Evolutionary conservation across 2,797 vertebrate species (phyloP).

Genomic region (Menidia menidia): DNA sequence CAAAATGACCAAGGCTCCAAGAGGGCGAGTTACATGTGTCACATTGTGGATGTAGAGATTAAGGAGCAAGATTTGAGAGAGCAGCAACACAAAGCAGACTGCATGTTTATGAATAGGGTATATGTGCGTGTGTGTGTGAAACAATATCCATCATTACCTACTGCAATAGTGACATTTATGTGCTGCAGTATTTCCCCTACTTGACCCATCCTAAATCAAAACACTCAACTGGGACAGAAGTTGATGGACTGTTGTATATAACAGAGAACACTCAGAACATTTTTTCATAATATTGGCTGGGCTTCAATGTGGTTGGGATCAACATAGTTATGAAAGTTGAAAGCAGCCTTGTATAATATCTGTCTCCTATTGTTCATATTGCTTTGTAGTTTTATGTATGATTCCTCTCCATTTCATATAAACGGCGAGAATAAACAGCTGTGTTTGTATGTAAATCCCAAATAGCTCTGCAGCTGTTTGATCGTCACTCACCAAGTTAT

Average conservation of each 20-base stretch:
- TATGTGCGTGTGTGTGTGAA: slow-evolving; percentile 10
- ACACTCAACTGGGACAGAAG: slow-evolving; percentile 37
- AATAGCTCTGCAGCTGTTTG: slow-evolving; percentile 4
- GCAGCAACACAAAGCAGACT: slow-evolving; percentile 33
- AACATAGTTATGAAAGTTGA: slow-evolving; percentile 30
- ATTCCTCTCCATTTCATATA: slow-evolving; percentile 17
- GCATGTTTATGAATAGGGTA: slow-evolving; percentile 10
- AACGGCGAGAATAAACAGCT: slow-evolving; percentile 23
- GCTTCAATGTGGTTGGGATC: slow-evolving; percentile 52
- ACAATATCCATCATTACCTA: slow-evolving; percentile 25
- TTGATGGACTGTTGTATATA: slow-evolving; percentile 39
- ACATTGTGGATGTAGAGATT: slow-evolving; percentile 46
- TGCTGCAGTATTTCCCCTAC: slow-evolving; percentile 10
- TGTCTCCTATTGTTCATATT: slow-evolving; percentile 1
- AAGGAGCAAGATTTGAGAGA: slow-evolving; percentile 50
- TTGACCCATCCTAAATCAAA: slow-evolving; percentile 37
- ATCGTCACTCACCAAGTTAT: slow-evolving; percentile 10
- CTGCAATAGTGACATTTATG: slow-evolving; percentile 21
- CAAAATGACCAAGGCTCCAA: slow-evolving; percentile 57
- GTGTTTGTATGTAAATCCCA: neutral
- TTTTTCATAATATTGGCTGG: too few relatives aligned
- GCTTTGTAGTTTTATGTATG: slow-evolving; percentile 20
- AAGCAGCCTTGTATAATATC: slow-evolving; percentile 47
- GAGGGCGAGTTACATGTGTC: slow-evolving; percentile 47
- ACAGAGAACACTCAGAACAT: slow-evolving; percentile 36